These are phyloP conservation scores for Auanema freiburgensis DNA, from an alignment of 2,888 invertebrate genomes.

Conservation along the genomic window DNA sequence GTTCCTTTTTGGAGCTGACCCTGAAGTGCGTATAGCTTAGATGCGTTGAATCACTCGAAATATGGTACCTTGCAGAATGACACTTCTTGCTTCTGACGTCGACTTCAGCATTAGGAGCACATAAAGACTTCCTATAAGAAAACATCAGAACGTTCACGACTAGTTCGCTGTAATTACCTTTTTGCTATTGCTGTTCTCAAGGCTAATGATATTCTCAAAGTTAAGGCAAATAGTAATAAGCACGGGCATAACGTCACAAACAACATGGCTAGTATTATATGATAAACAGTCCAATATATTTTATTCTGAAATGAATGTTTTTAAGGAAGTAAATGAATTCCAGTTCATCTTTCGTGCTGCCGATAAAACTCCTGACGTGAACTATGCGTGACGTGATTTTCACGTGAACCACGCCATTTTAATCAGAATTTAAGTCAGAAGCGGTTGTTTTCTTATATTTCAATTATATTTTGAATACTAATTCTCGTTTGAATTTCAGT, in stretches of 20 bases:
- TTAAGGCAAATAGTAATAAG: constrained; percentile 56
- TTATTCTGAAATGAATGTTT: constrained; percentile 43
- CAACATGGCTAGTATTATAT: constrained; percentile 54
- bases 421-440: background rate
- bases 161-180: constrained; percentile 2
- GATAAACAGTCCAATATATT: constrained; percentile 59
- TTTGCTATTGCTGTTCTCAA: constrained; percentile 22
- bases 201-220: constrained; percentile 43
- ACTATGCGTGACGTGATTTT: background rate
- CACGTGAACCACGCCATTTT: background rate
- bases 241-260: constrained; percentile 60
- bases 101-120: constrained; percentile 45
- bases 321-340: constrained; percentile 2
- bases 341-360: background rate
- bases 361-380: background rate
- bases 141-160: background rate
- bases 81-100: constrained; percentile 40
- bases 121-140: constrained; percentile 35
- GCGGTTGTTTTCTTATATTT: too few relatives aligned
- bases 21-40: background rate
- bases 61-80: constrained; percentile 14
- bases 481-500: too few relatives aligned
- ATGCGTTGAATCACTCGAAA: background rate
- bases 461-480: too few relatives aligned
- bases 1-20: constrained; percentile 52